Evolutionary conservation across 2,888 invertebrate genomes (phyloP).

Genomic region (Hipparchia semele): DNA sequence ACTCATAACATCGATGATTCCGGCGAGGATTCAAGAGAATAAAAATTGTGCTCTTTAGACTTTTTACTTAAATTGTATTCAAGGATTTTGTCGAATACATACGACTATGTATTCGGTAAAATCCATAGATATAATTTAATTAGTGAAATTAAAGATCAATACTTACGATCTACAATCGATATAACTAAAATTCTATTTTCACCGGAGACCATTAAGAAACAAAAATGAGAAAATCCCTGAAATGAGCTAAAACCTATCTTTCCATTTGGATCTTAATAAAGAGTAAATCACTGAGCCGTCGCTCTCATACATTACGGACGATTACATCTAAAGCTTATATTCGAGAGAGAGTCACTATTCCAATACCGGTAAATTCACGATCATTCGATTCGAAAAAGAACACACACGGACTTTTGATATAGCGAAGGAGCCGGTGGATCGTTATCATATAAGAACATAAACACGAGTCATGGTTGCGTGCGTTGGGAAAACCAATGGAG

Average conservation of each 20-base stretch:
- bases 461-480: too few species aligned
- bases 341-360: conserved; percentile 9
- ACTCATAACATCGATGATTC: too few species aligned
- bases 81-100: too few species aligned
- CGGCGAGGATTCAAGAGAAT: too few species aligned
- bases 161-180: background rate
- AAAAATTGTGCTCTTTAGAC: too few species aligned
- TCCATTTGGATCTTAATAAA: conserved; percentile 26
- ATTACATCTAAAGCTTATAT: conserved; percentile 31
- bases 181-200: background rate
- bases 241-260: conserved; percentile 16
- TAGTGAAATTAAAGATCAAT: too few species aligned
- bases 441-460: too few species aligned
- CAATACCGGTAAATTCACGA: conserved; percentile 20
- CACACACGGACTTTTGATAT: conserved; percentile 8
- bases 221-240: background rate
- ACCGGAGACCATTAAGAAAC: background rate
- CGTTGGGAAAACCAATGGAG: too few species aligned
- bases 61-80: too few species aligned
- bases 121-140: too few species aligned
- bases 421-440: background rate
- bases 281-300: conserved; percentile 26
- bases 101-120: too few species aligned
- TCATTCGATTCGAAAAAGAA: conserved; percentile 20
- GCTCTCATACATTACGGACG: conserved; percentile 26